Conservation (phyloP, 2,888 invertebrate genomes). For the Zootermopsis nevadensis region DNA sequence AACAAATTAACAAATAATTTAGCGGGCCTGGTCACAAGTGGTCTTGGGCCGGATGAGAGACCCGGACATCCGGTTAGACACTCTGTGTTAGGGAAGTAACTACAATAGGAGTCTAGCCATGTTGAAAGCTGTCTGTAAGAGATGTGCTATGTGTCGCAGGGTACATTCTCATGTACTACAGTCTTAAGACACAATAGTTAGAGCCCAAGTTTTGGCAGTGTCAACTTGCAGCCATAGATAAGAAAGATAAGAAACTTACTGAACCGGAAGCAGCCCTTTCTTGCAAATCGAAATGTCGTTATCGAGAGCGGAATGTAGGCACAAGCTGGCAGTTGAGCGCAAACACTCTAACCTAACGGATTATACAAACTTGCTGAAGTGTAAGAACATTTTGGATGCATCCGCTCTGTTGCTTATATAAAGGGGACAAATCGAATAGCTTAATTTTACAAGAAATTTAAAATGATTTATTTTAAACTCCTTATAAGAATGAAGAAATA, state of each 20-base stretch:
- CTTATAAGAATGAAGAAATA: too few species aligned
- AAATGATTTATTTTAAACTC: too few species aligned
- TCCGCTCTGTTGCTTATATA: not conserved
- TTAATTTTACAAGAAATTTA: too few species aligned
- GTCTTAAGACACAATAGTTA: not conserved
- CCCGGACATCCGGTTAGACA: too few species aligned
- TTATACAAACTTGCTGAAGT: not conserved
- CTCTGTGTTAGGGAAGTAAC: too few species aligned
- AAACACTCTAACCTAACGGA: not conserved
- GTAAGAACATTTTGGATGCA: not conserved
- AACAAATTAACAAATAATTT: too few species aligned
- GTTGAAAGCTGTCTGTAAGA: too few species aligned
- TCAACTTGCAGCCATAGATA: constrained; percentile 24
- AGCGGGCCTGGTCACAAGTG: too few species aligned
- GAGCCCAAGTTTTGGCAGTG: not conserved
- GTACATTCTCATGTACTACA: not conserved
- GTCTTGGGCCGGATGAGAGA: too few species aligned
- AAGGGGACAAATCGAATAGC: too few species aligned
- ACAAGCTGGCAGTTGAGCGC: not conserved
- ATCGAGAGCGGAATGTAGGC: not conserved
- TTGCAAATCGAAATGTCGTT: constrained; percentile 31
- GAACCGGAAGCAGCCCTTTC: not conserved
- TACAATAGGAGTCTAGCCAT: too few species aligned
- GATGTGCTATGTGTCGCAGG: too few species aligned
- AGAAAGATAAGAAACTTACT: not conserved